Evolutionary conservation across 2,888 invertebrate species (phyloP).

Genomic region (Aphidoletes aphidimyza): DNA sequence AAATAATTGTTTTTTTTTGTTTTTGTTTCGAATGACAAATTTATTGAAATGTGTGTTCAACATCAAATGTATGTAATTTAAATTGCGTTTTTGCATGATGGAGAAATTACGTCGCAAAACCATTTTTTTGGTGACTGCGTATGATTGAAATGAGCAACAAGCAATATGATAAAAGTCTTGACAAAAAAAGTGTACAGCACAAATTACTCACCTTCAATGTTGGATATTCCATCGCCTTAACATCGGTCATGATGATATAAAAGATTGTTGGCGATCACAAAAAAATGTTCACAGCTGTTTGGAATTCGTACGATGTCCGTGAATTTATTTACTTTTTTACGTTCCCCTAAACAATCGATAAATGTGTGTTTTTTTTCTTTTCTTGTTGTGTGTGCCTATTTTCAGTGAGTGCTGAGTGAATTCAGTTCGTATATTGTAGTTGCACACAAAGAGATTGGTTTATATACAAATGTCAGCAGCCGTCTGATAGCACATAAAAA

Average conservation of each 20-base stretch:
- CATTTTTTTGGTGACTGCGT: background rate
- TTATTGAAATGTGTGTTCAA: background rate
- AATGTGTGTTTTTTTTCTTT: background rate
- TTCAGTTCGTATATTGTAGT: too few species aligned
- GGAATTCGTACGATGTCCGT: background rate
- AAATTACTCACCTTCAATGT: slow-evolving; percentile 91
- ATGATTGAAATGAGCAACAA: too few species aligned
- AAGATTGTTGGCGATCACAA: background rate
- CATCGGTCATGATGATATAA: slow-evolving; percentile 69
- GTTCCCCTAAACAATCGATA: slow-evolving; percentile 27
- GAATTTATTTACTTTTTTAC: background rate
- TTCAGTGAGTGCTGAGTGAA: background rate
- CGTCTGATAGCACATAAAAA: slow-evolving; percentile 38
- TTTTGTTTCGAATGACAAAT: background rate
- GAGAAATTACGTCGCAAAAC: slow-evolving; percentile 50
- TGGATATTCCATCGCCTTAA: slow-evolving; percentile 94
- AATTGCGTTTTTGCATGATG: slow-evolving; percentile 7
- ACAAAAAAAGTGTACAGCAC: too few species aligned
- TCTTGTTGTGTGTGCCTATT: background rate
- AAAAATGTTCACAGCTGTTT: background rate
- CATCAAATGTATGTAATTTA: background rate
- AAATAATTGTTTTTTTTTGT: background rate
- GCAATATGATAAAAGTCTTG: too few species aligned
- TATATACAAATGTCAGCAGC: background rate
- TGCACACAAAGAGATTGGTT: background rate